These are phyloP conservation scores for Andrena minutula DNA, from an alignment of 2,888 invertebrate genomes.

Conservation along the genomic window DNA sequence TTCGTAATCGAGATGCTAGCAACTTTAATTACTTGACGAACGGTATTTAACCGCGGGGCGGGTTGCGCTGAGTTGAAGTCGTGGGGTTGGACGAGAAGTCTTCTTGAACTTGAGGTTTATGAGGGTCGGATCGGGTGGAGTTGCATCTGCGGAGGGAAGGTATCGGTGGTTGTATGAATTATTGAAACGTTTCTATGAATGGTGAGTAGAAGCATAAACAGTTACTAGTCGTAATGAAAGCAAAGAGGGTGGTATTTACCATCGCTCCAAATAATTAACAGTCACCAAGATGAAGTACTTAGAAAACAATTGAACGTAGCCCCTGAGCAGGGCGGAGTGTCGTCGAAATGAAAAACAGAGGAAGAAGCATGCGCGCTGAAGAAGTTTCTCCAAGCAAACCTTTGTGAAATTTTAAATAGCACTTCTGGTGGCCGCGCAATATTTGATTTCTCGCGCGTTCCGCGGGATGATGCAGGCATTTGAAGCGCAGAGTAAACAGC, in stretches of 20 bases:
- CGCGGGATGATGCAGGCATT: background rate
- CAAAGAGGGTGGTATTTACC: too few species aligned
- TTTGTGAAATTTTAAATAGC: background rate
- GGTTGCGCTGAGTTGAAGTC: background rate
- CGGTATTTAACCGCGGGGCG: background rate
- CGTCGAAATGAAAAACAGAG: too few species aligned
- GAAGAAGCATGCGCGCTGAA: too few species aligned
- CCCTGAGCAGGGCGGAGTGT: too few species aligned
- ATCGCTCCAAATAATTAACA: too few species aligned
- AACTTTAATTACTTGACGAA: slow-evolving; percentile 12
- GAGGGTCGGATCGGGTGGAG: background rate
- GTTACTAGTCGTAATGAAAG: too few species aligned
- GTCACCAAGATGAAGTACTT: too few species aligned
- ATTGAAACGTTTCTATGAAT: too few species aligned
- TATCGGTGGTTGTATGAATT: too few species aligned
- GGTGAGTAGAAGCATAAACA: too few species aligned
- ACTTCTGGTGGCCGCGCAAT: background rate
- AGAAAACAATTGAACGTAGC: too few species aligned
- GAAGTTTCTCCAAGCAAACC: background rate
- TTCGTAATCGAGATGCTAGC: slow-evolving; percentile 15
- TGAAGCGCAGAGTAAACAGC: background rate
- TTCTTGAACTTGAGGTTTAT: background rate
- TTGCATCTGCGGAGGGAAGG: too few species aligned
- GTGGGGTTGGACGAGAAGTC: background rate
- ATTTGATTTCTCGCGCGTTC: background rate